Percentiles rank a stretch among this genome's conserved stretches.
Conservation (phyloP, 2,797 vertebrate genomes). For the Centroberyx gerrardi region DNA sequence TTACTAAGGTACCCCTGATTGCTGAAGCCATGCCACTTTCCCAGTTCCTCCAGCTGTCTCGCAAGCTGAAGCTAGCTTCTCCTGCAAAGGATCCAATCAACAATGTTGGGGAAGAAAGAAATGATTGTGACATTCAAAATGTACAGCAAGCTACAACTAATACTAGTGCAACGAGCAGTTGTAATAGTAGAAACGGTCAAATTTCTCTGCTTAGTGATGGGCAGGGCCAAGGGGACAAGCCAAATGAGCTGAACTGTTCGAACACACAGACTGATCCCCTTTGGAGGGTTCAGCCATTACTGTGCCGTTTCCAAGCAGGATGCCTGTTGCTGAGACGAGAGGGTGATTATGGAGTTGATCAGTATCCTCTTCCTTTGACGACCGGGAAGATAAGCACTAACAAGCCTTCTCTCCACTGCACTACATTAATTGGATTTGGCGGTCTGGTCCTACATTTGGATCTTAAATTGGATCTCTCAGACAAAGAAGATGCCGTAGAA, state of each 20-base stretch:
- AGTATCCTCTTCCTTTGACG: conserved; percentile 79
- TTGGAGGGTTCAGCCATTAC: conserved; percentile 79
- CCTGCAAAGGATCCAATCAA: conserved; percentile 37
- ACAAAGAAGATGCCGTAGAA: conserved; percentile 81
- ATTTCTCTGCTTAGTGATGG: conserved; percentile 16
- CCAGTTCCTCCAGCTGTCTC: conserved; percentile 81
- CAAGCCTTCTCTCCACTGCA: conserved; percentile 77
- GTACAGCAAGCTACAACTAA: conserved; percentile 2
- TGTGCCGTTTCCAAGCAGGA: conserved; percentile 77
- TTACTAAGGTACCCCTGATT: conserved; percentile 85
- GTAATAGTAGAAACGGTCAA: conserved; percentile 10
- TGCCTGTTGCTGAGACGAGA: conserved; percentile 75
- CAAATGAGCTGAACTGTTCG: conserved; percentile 27
- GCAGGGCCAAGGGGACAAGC: conserved; percentile 9
- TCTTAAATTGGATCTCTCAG: conserved; percentile 75
- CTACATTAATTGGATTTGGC: conserved; percentile 78
- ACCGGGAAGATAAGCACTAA: conserved; percentile 61
- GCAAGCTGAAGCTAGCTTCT: conserved; percentile 73
- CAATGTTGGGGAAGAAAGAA: conserved; percentile 11
- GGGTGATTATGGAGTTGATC: conserved; percentile 82
- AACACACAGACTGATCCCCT: conserved; percentile 73
- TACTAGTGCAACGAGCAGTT: neutral
- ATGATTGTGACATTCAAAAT: conserved; percentile 10
- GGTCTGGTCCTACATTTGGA: conserved; percentile 82
- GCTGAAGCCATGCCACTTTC: conserved; percentile 82